Evolutionary conservation across 1,140 invertebrate genomes (phyloP), one percentile per base, ranked within the genome.

Genomic region (Diprion similis): DNA sequence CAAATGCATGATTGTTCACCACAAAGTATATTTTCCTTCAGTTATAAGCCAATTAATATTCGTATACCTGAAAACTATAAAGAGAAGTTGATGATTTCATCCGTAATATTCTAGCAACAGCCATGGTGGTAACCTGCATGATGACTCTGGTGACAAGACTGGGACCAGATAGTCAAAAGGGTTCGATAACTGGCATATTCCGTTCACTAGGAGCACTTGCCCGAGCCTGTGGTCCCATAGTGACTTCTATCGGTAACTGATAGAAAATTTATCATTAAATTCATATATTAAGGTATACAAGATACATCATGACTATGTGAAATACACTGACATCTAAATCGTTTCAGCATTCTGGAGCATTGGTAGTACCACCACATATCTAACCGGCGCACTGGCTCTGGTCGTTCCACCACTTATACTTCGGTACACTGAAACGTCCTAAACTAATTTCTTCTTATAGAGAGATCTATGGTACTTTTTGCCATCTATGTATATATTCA

Each of bases 101-200:
- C 64, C 71, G 69, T 71, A 67, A 10, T 68, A 13, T 84, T 86
- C 37, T 80, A 97, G 96, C 97, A 11, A 98, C 97, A 2, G 95
- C 97, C 7, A 95, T 97, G 85, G 96, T 97, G 66, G 97, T 99
- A 10, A 97, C 97, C 24, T 98, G 97, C 84, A 90, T 99, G 83
- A 98, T 95, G 76, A 95, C 97, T 11, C 86, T 98, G 82, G 95
- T 96, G 0, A 96, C 97, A 8, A 90, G 92, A 73, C 93, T 94
- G 86, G 95, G 96, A 8, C 90, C 93, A 19, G 91, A 90, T 71
- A 92, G 94, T 82, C 95, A 98, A 82, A 98, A 98, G 84, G 98
- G 98, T 18, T 93, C 94, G 10, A 94, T 98, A 72, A 92, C 98
- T 78, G 98, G 98, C 8, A 96, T 97, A 76, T 97, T 99, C 83